These are phyloP conservation scores for Tetragonisca angustula DNA, from an alignment of 2,888 invertebrate genomes.

Conservation along the genomic window DNA sequence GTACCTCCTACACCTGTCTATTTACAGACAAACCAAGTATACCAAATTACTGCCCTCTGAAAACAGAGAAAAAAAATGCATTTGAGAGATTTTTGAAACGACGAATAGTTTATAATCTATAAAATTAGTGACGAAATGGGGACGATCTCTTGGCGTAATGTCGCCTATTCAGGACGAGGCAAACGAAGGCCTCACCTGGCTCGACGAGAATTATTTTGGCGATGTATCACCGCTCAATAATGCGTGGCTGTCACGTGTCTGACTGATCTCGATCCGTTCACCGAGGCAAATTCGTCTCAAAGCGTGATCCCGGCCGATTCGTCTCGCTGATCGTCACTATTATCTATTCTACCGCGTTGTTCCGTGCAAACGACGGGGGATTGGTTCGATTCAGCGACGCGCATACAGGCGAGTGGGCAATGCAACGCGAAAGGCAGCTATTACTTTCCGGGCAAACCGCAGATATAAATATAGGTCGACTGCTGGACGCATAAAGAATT, in stretches of 20 bases:
- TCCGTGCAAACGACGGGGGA: constrained; percentile 49
- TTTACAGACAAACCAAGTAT: too few species aligned
- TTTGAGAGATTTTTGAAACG: too few species aligned
- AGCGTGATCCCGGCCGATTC: constrained; percentile 57
- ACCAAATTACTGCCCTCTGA: too few species aligned
- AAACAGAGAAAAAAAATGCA: too few species aligned
- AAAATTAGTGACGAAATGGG: too few species aligned
- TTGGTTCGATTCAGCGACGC: constrained; percentile 37
- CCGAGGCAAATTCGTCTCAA: constrained; percentile 44
- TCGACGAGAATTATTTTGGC: neutral
- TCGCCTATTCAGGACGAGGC: neutral
- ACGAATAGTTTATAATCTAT: too few species aligned
- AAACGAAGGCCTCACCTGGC: neutral
- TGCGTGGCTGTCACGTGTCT: constrained; percentile 8
- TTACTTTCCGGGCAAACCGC: constrained; percentile 48
- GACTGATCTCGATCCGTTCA: constrained; percentile 29
- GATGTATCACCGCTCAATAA: constrained; percentile 26
- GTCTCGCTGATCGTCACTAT: constrained; percentile 57
- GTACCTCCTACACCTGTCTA: too few species aligned
- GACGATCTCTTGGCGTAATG: neutral
- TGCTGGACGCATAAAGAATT: constrained; percentile 53
- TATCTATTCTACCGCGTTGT: constrained; percentile 50
- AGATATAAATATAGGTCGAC: constrained; percentile 43
- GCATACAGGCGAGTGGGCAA: constrained; percentile 15
- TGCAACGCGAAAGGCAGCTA: constrained; percentile 15